Evolutionary conservation across 2,113 vertebrate species (phyloP), one percentile per base, ranked within the genome.

Genomic region (Charina bottae): DNA sequence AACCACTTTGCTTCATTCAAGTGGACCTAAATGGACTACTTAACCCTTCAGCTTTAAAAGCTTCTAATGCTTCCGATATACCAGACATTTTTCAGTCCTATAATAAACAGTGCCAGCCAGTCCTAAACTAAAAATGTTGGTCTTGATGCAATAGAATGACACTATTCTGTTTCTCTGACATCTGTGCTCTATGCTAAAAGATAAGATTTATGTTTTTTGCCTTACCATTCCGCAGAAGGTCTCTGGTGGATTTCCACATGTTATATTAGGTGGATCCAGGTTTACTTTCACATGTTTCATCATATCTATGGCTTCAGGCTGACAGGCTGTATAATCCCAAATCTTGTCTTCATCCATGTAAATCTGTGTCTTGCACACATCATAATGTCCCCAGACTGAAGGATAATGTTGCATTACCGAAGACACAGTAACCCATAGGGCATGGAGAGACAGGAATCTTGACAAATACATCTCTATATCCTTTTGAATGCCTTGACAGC

Each of bases 281-380:
- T 97, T 98, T 93, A 99, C 98, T 96, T 98, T 99, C 90, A 99
- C 97, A n/a, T 97, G 99, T 93, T 98, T 98, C 96, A 99, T 99
- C 99, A 99, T 99, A 96, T 99, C 99, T 55, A 98, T 98, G 59
- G 98, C 98, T 97, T 99, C 99, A 0, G 99, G 99, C 94, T 99
- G 99, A 97, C 99, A 99, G 93, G 99, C 99, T 98, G 99, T 99
- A 97, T 99, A 99, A 98, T 99, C 99, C 99, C 99, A 99, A 92
- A 98, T 98, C 91, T 99, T 98, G 92, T 98, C 99, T 95, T 99
- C 99, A 86, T 99, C 99, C 0, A 98, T 98, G 96, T 99, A 99
- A 95, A 99, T 97, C 96, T 99, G 99, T 93, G 98, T 99, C 96
- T 99, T 99, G 94, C 99, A 99, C 90, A 99, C 98, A 0, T 99